Evolutionary conservation across 2,888 invertebrate species (phyloP).

Genomic region (Euzophera pinguis): DNA sequence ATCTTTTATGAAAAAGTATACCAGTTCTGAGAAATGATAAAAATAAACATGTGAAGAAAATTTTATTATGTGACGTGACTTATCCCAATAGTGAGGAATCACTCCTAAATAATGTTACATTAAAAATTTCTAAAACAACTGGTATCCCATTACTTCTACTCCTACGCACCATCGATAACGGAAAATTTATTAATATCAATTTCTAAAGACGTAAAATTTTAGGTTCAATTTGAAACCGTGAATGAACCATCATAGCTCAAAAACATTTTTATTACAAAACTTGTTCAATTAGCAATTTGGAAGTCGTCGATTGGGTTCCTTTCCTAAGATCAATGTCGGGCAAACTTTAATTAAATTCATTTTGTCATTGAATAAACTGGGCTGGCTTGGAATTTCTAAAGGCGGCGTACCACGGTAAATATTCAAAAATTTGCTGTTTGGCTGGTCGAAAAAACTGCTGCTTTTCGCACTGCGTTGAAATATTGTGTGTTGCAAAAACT

Average conservation of each 20-base stretch:
- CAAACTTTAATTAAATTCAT: slow-evolving; percentile 50
- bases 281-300: slow-evolving; percentile 27
- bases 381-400: slow-evolving; percentile 17
- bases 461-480: too few species aligned
- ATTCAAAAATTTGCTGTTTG: background rate
- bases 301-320: slow-evolving; percentile 32
- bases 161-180: too few species aligned
- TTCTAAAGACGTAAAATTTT: background rate
- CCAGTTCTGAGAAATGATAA: too few species aligned
- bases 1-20: too few species aligned
- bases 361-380: slow-evolving; percentile 44
- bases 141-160: too few species aligned
- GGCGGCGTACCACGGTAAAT: background rate
- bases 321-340: slow-evolving; percentile 38
- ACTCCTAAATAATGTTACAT: too few species aligned
- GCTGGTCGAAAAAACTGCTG: background rate
- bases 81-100: too few species aligned
- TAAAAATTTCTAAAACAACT: too few species aligned
- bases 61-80: too few species aligned
- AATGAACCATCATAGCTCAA: slow-evolving; percentile 10
- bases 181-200: background rate
- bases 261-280: slow-evolving; percentile 16
- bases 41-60: too few species aligned
- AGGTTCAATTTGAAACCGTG: background rate
- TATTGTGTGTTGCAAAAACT: too few species aligned